Evolutionary conservation across 2,888 invertebrate genomes (phyloP), one percentile per base, ranked within the genome.

Genomic region (Pollenia labialis): DNA sequence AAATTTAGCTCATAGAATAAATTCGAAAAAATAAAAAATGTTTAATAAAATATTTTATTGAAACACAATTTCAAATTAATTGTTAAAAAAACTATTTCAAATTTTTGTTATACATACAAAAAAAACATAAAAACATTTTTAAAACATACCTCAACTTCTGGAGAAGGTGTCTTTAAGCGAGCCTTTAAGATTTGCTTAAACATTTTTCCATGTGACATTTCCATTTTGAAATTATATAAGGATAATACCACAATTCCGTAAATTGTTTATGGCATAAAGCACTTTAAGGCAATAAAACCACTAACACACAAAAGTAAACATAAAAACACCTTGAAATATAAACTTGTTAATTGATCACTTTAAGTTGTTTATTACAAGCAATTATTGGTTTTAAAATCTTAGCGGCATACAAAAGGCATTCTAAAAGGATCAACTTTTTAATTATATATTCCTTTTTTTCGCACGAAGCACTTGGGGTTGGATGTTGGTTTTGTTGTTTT

Each of bases 161-260:
- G 90, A 76, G 90, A 89, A 85, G 90, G 89, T 66, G 91, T 89
- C 88, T 92, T 92, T 76, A 93, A 88, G 32, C 93, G 92, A 87
- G 91, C 89, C 85, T 91, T 93, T 75, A 93, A 91, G 90, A 93
- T 93, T 89, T 90, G 92, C 66, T 90, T 90, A 54, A 92, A 90
- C 90, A 89, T 90, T 87, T 90, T 90, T 10, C 88, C 87, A 83
- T 85, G 85, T 58, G 83, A 80, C 12, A 71, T 46, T 58, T 87
- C 83, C 79, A 81, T 83, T 79, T 79, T 52, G 2, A 9, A 7
- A 0, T n/a, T 60, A 18, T 32, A 40, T 18, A 16, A 12, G 14
- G 8, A 16, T 44, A 50, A 62, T 46, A 18, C 11, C 16, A 66
- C 60, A 58, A 62, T 32, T 6, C 6, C 6, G 32, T 32, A 32